These are phyloP conservation scores for Desmophyllum pertusum DNA, from an alignment of 92 coral and sea anemone genomes.

Conservation along the genomic window DNA sequence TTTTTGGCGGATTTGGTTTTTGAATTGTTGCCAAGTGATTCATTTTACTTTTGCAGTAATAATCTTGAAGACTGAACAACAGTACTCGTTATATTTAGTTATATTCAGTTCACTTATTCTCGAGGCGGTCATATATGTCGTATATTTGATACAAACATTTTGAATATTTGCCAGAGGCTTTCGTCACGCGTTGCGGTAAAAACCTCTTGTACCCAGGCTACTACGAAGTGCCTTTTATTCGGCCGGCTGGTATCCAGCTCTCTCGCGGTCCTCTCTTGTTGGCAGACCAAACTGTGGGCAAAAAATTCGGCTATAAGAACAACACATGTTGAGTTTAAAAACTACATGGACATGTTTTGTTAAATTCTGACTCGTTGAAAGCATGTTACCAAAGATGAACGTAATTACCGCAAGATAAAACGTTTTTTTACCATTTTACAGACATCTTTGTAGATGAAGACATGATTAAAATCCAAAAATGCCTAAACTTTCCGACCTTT, in stretches of 20 bases:
- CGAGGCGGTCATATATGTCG: neutral
- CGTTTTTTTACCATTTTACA: neutral
- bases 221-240: neutral
- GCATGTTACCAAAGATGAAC: neutral
- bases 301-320: neutral
- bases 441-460: neutral
- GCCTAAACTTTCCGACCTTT: neutral
- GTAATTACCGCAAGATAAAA: too few relatives aligned
- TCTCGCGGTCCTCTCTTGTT: neutral
- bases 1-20: neutral
- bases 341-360: too few relatives aligned
- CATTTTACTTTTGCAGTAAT: neutral
- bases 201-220: neutral
- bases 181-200: neutral
- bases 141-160: neutral
- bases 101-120: neutral
- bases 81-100: neutral
- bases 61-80: neutral
- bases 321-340: too few relatives aligned
- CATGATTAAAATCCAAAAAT: neutral
- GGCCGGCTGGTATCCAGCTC: neutral
- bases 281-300: neutral
- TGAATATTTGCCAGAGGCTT: slow-evolving; percentile 4
- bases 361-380: too few relatives aligned
- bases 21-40: neutral